Base-by-base conservation (phyloP, 2,888 invertebrate genomes). In the Aleiodes leptofemur region DNA sequence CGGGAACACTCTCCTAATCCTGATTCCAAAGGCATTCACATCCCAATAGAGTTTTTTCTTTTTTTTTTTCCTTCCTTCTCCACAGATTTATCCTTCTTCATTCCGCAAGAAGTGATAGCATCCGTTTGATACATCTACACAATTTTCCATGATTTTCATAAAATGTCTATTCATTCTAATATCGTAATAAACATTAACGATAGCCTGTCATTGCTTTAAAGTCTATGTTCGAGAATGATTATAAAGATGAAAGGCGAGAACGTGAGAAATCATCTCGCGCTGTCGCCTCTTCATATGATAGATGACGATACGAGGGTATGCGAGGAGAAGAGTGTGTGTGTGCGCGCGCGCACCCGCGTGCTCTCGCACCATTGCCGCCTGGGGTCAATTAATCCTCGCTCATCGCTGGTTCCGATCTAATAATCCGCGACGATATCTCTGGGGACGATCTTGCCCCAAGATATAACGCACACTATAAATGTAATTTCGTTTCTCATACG, bases 1-100 rank as follows among this genome's bases (percentile, higher is more conserved):
- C 81, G 86, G 77, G 86, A 88, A 87, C 78, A 87, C 87, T 87
- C 82, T 87, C 82, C 86, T 85, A 86, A 85, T 85, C 82, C 80
- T 82, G 83, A 85, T 82, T 76, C 50, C 57, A 57, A 71, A 34
- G 23, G 50, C 11, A 34, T 50, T 57, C 48, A 71, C 64, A 75
- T 57, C 57, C 34, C 43, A 43, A 72, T 68, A 53, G 74, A 71
- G 31, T 31, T 14, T 64, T 31, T 72, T 50, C 57, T 3, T 34
- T 16, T 3, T 9, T 51, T 29, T 53, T 61, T n/a, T 7, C 6
- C n/a, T 23, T 23, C 23, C 23, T 23, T 16, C 53, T 50, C 43
- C 43, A 51, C 16, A n/a, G 11, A 14, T 53, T 71, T 64, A 38
- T 34, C 16, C n/a, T 23, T 11, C 43, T 43, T 43, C 43, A 43